Conservation (phyloP, 2,888 invertebrate species). For the Mythimna loreyi region DNA sequence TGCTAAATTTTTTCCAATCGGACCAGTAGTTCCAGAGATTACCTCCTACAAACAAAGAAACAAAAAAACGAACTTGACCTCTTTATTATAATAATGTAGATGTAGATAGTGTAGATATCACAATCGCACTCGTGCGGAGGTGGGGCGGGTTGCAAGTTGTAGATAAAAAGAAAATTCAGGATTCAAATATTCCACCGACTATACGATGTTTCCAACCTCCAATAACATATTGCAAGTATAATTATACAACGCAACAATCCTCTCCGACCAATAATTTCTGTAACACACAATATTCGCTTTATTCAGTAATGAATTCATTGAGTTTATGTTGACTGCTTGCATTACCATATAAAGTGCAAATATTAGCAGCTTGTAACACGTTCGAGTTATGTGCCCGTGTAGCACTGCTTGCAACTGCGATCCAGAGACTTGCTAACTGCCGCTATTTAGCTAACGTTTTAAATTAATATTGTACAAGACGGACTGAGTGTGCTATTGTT, state of each 20-base stretch:
- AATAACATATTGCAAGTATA: no score
- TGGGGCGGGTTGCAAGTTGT: no score
- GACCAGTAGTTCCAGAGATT: no score
- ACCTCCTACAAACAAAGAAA: no score
- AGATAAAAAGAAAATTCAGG: no score
- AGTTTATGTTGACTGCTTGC: constrained; percentile 21
- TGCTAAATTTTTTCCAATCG: no score
- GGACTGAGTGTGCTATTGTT: neutral
- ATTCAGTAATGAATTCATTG: constrained; percentile 37
- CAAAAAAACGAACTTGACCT: no score
- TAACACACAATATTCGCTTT: neutral
- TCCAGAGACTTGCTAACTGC: constrained; percentile 20
- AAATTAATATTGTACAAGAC: constrained; percentile 1
- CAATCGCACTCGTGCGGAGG: no score
- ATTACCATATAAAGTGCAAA: constrained; percentile 40
- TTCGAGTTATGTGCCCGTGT: constrained; percentile 11
- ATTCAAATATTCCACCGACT: no score
- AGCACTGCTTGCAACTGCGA: neutral
- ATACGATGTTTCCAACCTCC: no score
- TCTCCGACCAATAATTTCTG: neutral
- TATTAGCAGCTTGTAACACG: constrained; percentile 40
- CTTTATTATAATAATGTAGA: no score
- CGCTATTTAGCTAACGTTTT: constrained; percentile 15
- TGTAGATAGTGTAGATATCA: no score
- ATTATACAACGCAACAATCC: neutral